Conservation (phyloP, 2,888 invertebrate species). For the Galeopsomyia nigrocyanea region DNA sequence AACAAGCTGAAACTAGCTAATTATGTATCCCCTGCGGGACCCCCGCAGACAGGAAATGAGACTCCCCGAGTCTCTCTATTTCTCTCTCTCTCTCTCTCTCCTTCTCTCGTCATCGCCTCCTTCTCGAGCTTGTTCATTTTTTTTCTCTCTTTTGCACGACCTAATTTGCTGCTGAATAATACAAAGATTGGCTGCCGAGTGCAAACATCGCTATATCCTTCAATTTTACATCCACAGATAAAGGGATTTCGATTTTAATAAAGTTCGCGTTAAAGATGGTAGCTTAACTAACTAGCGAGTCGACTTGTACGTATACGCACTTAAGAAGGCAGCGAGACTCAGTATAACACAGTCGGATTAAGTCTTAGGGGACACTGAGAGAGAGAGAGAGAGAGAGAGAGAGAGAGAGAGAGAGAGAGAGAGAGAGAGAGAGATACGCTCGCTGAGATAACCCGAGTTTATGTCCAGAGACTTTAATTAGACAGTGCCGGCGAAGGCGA, state of each 20-base stretch:
- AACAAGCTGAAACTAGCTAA: constrained; percentile 63
- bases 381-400: constrained; percentile 50
- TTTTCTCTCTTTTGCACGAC: no score
- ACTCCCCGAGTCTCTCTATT: constrained; percentile 62
- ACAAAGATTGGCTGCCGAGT: no score
- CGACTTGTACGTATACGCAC: constrained; percentile 44
- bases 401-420: constrained; percentile 13
- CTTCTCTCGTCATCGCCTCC: constrained; percentile 18
- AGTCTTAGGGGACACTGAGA: constrained; percentile 45
- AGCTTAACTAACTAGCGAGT: neutral
- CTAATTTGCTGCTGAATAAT: no score
- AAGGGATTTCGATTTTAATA: neutral
- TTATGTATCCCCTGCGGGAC: constrained; percentile 65
- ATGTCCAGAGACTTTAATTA: constrained; percentile 67
- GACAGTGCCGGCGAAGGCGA: constrained; percentile 55
- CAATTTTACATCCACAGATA: no score
- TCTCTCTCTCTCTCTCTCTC: constrained; percentile 26
- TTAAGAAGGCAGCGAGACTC: constrained; percentile 30
- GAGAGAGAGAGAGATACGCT: constrained; percentile 57
- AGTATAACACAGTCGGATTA: constrained; percentile 39
- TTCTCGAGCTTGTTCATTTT: neutral
- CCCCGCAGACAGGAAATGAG: constrained; percentile 68
- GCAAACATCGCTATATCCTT: no score
- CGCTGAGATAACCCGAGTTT: constrained; percentile 66
- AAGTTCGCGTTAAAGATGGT: neutral